Evolutionary conservation across 2,113 vertebrate species (phyloP).

Genomic region (Solea senegalensis): DNA sequence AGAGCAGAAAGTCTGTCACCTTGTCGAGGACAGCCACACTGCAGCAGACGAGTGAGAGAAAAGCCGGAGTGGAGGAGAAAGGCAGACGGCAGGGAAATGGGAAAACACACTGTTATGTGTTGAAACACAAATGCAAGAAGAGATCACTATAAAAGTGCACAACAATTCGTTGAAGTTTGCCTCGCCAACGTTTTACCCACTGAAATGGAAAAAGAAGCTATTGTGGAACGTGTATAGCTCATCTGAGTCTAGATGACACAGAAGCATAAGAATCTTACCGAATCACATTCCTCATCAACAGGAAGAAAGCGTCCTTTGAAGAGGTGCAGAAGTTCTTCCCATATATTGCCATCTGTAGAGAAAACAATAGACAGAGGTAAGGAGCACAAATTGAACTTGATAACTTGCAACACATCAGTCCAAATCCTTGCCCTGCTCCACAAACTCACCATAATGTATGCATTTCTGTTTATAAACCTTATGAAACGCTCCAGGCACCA

Average conservation of each 20-base stretch:
- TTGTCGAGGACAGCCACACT: slow-evolving; percentile 95
- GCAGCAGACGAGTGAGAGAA: slow-evolving; percentile 47
- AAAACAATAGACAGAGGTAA: neutral
- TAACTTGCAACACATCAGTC: neutral
- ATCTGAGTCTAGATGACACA: neutral
- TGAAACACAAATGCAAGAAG: neutral
- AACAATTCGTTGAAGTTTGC: neutral
- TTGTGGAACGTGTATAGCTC: too few relatives aligned
- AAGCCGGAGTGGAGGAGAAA: slow-evolving; percentile 16
- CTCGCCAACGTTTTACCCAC: neutral
- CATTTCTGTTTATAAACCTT: slow-evolving; percentile 96
- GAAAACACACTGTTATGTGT: neutral
- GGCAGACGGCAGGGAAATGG: neutral
- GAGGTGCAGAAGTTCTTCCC: slow-evolving; percentile 96
- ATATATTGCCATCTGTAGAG: slow-evolving; percentile 91
- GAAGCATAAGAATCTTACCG: slow-evolving; percentile 80
- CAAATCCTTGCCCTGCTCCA: neutral
- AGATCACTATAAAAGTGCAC: slow-evolving; percentile 1
- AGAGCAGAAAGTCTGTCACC: slow-evolving; percentile 93
- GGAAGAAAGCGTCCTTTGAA: slow-evolving; percentile 91
- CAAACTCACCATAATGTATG: slow-evolving; percentile 95
- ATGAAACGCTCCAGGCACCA: slow-evolving; percentile 96
- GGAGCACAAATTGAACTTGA: neutral
- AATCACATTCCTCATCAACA: slow-evolving; percentile 94
- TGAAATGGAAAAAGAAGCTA: too few relatives aligned